Conservation (phyloP, 2,113 vertebrate genomes). For the Stegastes partitus region DNA sequence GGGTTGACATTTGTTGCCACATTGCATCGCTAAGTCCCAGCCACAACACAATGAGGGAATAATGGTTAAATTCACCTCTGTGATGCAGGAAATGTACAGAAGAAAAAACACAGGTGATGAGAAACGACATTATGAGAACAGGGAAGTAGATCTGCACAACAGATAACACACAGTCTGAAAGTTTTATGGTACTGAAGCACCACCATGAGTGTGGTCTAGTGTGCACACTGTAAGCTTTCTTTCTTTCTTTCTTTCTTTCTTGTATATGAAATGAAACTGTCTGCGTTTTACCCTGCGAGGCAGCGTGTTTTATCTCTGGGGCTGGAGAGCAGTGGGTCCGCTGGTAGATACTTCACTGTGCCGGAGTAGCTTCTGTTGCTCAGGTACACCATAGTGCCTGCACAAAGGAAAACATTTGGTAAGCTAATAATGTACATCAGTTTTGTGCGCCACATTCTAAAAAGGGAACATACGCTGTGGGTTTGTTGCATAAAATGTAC, state of each 20-base stretch:
- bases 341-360: slow-evolving; percentile 84
- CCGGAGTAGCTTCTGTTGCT: slow-evolving; percentile 86
- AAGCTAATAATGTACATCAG: background rate
- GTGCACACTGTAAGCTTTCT: background rate
- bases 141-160: background rate
- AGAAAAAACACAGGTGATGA: background rate
- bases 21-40: too few species aligned
- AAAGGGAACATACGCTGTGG: background rate
- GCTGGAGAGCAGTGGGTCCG: slow-evolving; percentile 80
- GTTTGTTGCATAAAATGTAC: background rate
- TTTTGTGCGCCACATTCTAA: background rate
- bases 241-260: background rate
- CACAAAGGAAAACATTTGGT: slow-evolving; percentile 15
- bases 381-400: slow-evolving; percentile 84
- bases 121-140: background rate
- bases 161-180: background rate
- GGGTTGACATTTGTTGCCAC: background rate
- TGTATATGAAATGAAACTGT: background rate
- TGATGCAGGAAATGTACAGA: background rate
- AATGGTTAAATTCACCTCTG: background rate
- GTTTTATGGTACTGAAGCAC: background rate
- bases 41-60: too few species aligned
- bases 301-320: slow-evolving; percentile 87
- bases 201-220: background rate
- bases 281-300: slow-evolving; percentile 83